Conservation (phyloP, 2,888 invertebrate species). For the Heliconius ismenius region DNA sequence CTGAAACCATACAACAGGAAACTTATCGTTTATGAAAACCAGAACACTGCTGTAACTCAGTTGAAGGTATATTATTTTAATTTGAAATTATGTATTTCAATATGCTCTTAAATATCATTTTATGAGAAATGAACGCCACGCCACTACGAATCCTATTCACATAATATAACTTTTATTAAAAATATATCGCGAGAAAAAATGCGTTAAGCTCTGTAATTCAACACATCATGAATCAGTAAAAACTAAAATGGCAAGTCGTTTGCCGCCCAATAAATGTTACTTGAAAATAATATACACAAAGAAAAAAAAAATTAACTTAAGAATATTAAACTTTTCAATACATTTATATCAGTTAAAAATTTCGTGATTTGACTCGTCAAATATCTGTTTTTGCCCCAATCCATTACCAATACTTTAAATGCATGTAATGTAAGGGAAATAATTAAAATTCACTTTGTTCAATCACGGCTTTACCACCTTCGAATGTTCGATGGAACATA, state of each 20-base stretch:
- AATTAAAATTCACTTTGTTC: constrained; percentile 6
- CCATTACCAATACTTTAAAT: not conserved
- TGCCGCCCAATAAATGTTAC: not conserved
- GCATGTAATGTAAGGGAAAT: not conserved
- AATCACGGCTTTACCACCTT: not conserved
- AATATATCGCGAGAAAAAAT: no score
- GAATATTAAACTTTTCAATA: constrained; percentile 9
- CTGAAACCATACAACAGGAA: constrained; percentile 25
- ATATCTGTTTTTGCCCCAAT: not conserved
- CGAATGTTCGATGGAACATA: not conserved
- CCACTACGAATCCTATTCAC: not conserved
- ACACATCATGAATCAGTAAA: not conserved
- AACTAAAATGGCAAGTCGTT: not conserved
- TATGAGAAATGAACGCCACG: not conserved
- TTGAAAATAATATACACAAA: not conserved
- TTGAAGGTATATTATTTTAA: constrained; percentile 11
- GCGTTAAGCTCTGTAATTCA: no score
- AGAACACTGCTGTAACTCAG: constrained; percentile 8
- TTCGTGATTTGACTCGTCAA: not conserved
- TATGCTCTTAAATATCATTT: not conserved
- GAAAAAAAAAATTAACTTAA: not conserved
- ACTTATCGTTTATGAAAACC: constrained; percentile 16
- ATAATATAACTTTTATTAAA: no score
- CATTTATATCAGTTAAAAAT: not conserved
- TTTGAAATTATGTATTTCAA: constrained; percentile 1